Evolutionary conservation across 2,888 invertebrate genomes (phyloP), one percentile per base, ranked within the genome.

Genomic region (Orthosia gracilis): DNA sequence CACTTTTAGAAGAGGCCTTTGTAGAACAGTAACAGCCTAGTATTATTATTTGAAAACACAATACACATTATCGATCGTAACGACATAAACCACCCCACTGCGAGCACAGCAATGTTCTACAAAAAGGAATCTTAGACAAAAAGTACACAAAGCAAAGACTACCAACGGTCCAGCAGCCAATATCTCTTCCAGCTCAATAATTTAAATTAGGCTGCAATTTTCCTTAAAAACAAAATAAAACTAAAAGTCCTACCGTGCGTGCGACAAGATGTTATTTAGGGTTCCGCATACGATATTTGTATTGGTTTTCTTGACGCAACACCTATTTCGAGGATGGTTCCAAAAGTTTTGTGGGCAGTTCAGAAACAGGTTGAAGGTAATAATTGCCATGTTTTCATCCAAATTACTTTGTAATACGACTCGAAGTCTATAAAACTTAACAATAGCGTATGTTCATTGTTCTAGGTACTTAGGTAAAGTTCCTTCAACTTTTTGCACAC

Each of bases 181-280:
- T 78, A 83, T 74, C 69, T 83, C 74, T 78, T 78, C 71, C 64
- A 75, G 61, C 76, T 61, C 78, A 82, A 87, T 87, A 87, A 86
- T 87, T 85, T 87, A 86, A 86, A 87, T 84, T 84, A 78, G 69
- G 54, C 66, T 80, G 68, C 71, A 83, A 85, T 85, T 85, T 87
- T 85, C 58, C 15, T 82, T 72, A 84, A 79, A 76, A 73, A 74
- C 58, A 82, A 72, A 82, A 73, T 54, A 73, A 86, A 73, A 59
- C 23, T 50, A 70, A 78, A 76, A 61, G 50, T 45, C 45, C 49
- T 54, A 50, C 72, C 12, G 54, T 72, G 58, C 73, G 73, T 79
- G 26, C 78, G 26, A 59, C 66, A 31, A 40, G 12, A 40, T 31
- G 23, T 18, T 26, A 7, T 21, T 2, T 52, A 49, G 73, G 80